Percentiles rank a stretch among this genome's conserved stretches.
Conservation (phyloP, 2,888 invertebrate genomes). For the Drosophila yooni region DNA sequence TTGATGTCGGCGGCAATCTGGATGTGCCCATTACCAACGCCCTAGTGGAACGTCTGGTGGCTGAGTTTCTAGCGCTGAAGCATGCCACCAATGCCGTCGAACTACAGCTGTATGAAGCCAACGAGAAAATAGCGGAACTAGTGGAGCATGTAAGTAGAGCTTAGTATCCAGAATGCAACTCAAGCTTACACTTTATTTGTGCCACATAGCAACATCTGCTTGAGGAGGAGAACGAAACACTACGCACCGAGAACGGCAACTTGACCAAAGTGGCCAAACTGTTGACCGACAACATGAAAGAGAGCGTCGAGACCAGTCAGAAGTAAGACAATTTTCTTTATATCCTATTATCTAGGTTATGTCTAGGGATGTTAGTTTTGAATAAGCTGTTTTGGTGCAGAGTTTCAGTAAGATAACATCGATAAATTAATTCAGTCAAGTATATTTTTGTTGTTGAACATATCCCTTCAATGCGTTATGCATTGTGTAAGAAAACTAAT, state of each 20-base stretch:
- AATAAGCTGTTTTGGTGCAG: not conserved
- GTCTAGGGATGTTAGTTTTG: not conserved
- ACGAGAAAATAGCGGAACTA: constrained; percentile 84
- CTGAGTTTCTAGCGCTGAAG: constrained; percentile 82
- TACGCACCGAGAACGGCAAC: constrained; percentile 83
- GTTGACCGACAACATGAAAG: constrained; percentile 84
- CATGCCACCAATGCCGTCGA: constrained; percentile 82
- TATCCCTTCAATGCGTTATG: not conserved
- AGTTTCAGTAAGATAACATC: not conserved
- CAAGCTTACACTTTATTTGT: not conserved
- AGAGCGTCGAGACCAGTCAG: constrained; percentile 84
- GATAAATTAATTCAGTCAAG: not conserved
- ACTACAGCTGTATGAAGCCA: constrained; percentile 84
- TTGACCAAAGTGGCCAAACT: constrained; percentile 84
- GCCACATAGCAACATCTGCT: constrained; percentile 83
- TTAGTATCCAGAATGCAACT: accelerated
- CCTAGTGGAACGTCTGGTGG: constrained; percentile 82
- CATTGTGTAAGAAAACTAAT: not conserved
- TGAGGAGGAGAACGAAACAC: constrained; percentile 84
- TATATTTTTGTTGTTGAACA: not conserved
- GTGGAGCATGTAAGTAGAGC: constrained; percentile 82
- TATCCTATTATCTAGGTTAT: not conserved
- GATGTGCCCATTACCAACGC: constrained; percentile 77
- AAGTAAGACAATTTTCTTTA: constrained; percentile 69
- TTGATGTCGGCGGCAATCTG: constrained; percentile 76